A percentile compares a stretch with the other conserved stretches of the same genome.
phyloP scores from a whole-genome alignment of 2,888 invertebrate species.

The Galeruca laticollis region DNA sequence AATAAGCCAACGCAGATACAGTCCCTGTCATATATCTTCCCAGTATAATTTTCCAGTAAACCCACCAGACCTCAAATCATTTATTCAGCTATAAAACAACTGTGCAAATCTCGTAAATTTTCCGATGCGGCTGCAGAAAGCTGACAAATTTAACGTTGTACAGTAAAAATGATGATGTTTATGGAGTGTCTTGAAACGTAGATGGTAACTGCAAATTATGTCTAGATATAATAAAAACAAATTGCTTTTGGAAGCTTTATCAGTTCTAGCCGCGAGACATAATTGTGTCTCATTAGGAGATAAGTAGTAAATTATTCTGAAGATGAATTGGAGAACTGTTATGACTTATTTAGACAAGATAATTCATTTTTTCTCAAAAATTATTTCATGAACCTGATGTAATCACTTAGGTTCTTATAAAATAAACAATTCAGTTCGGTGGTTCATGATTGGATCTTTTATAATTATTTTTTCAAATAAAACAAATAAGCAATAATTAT shows the following conservation, averaged over 20 bases:
- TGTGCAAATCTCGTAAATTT: not conserved
- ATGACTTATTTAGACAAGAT: not conserved
- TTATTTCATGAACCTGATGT: no score
- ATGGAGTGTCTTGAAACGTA: not conserved
- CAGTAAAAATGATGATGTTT: slow-evolving; percentile 23
- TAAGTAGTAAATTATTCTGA: not conserved
- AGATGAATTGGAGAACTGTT: not conserved
- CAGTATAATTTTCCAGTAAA: no score
- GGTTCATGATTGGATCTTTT: no score
- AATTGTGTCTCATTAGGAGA: slow-evolving; percentile 19
- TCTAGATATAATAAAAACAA: slow-evolving; percentile 22
- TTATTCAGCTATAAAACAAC: slow-evolving; percentile 4
- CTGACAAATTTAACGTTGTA: slow-evolving; percentile 3
- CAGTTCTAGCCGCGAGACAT: slow-evolving; percentile 14
- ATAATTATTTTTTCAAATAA: no score
- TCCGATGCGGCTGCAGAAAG: slow-evolving; percentile 4
- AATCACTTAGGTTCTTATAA: no score
- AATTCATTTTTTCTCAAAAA: no score
- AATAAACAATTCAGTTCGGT: no score
- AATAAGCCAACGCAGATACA: no score
- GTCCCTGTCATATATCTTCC: no score
- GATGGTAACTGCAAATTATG: not conserved
- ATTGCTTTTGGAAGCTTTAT: not conserved
- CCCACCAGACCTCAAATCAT: not conserved
- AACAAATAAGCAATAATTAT: no score